These are phyloP conservation scores for Formica exsecta DNA, from an alignment of 1,140 invertebrate species.

Conservation along the genomic window DNA sequence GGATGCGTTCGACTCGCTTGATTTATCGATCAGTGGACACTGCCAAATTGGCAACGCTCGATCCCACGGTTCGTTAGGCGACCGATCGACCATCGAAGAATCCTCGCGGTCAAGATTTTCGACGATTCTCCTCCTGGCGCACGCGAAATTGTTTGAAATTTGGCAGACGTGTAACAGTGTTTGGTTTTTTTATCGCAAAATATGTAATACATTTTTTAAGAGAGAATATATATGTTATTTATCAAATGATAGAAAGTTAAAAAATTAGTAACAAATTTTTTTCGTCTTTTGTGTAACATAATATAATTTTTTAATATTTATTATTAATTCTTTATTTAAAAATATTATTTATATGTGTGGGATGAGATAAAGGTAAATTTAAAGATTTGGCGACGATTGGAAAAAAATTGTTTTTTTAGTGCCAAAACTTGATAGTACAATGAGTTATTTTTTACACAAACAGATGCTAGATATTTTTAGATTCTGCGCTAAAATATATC, in stretches of 20 bases:
- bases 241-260: not conserved
- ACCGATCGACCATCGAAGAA: constrained; percentile 36
- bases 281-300: not conserved
- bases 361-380: not conserved
- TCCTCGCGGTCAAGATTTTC: constrained; percentile 55
- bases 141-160: constrained; percentile 44
- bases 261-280: not conserved
- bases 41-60: constrained; percentile 72
- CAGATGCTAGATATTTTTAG: not conserved
- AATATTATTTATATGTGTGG: too few relatives aligned
- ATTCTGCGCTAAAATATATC: not conserved
- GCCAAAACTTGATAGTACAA: not conserved
- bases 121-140: constrained; percentile 33
- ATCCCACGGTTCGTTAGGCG: constrained; percentile 65
- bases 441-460: not conserved
- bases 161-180: not conserved
- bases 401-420: not conserved
- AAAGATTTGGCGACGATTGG: not conserved
- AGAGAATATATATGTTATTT: not conserved
- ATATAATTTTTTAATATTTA: not conserved
- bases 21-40: constrained; percentile 67
- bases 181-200: not conserved
- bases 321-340: not conserved
- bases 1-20: constrained; percentile 54
- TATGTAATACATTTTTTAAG: not conserved